Evolutionary conservation across 92 coral and sea anemone species (phyloP).

Genomic region (Metridium senile): DNA sequence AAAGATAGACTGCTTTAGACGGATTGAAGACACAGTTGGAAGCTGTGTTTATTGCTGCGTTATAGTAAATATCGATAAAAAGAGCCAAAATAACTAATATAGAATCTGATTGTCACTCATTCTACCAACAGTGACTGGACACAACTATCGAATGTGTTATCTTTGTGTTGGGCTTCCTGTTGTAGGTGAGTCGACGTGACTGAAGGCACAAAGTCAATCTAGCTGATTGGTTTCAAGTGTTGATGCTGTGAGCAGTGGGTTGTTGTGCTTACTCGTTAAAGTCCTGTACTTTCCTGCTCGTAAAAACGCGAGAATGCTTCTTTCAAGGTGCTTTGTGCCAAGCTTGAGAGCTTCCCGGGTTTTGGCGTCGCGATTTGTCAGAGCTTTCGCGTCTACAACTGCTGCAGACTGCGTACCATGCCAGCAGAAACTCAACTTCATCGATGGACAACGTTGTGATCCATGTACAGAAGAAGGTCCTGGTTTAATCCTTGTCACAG

Average conservation of each 20-base stretch:
- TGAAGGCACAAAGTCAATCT: background rate
- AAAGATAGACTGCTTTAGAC: too few relatives aligned
- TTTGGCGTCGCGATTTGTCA: background rate
- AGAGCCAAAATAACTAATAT: too few relatives aligned
- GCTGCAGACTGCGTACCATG: constrained; percentile 2
- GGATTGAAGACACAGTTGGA: too few relatives aligned
- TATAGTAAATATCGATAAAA: too few relatives aligned
- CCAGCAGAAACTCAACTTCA: constrained; percentile 63
- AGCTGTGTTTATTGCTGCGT: too few relatives aligned
- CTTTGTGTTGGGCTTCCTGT: too few relatives aligned
- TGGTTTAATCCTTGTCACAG: constrained; percentile 49
- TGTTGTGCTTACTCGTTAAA: background rate
- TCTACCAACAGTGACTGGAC: too few relatives aligned
- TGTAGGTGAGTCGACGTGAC: too few relatives aligned
- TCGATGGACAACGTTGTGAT: constrained; percentile 73
- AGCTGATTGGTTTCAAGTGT: background rate
- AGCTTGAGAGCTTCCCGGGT: background rate
- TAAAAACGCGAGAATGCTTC: background rate
- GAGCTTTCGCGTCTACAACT: constrained; percentile 1
- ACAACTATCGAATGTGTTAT: too few relatives aligned
- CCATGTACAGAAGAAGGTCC: constrained; percentile 74
- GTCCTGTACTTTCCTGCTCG: background rate
- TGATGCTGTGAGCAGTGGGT: too few relatives aligned
- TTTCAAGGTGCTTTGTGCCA: background rate
- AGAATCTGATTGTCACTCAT: too few relatives aligned